These are phyloP conservation scores for Tympanoctomys barrerae DNA, from an alignment of 2,797 vertebrate species.

Conservation along the genomic window DNA sequence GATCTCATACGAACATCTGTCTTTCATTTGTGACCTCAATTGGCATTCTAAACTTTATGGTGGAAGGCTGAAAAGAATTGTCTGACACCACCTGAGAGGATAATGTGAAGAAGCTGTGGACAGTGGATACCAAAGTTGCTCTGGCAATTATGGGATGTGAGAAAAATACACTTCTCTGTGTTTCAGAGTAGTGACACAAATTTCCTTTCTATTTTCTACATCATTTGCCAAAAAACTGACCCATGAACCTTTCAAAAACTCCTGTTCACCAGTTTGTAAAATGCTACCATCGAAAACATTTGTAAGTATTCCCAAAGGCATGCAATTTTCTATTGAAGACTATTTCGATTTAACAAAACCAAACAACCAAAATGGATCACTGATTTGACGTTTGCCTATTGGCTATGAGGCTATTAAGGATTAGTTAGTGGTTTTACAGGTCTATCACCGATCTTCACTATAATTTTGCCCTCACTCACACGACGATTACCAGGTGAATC, in stretches of 20 bases:
- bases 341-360: background rate
- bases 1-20: slow-evolving; percentile 16
- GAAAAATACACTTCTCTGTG: slow-evolving; percentile 23
- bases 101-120: slow-evolving; percentile 54
- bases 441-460: fast-evolving
- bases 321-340: background rate
- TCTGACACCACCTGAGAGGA: slow-evolving; percentile 63
- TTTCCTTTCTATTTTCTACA: slow-evolving; percentile 34
- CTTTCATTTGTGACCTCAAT: slow-evolving; percentile 56
- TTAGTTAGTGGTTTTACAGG: background rate
- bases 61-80: slow-evolving; percentile 17
- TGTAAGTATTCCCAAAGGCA: background rate
- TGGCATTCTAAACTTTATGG: background rate
- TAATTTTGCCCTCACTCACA: background rate
- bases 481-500: background rate
- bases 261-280: slow-evolving; percentile 47
- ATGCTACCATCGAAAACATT: slow-evolving; percentile 25
- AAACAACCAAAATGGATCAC: background rate
- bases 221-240: slow-evolving; percentile 37
- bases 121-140: slow-evolving; percentile 27
- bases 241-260: background rate
- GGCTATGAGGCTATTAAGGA: background rate
- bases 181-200: slow-evolving; percentile 22
- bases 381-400: background rate
- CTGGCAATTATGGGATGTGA: slow-evolving; percentile 48